Percentiles rank a stretch among this genome's conserved stretches.
Evolutionary conservation across 2,113 vertebrate species (phyloP).

Genomic region (Tinamus guttatus): DNA sequence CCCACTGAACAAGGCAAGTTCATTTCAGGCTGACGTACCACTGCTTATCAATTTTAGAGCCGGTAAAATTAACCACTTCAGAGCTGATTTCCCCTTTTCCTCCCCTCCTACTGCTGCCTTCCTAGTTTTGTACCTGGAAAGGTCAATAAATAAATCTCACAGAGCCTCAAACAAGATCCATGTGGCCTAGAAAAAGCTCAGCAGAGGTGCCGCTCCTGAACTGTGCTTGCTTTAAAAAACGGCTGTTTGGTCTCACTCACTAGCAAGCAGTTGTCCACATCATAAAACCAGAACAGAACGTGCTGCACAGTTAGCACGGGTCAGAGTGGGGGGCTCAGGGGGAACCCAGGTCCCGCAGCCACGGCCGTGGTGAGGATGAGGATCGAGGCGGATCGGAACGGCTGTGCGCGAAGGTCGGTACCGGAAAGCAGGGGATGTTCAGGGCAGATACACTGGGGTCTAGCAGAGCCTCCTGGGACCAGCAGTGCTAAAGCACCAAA

Average conservation of each 20-base stretch:
- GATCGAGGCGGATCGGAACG: neutral
- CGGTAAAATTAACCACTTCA: conserved; percentile 71
- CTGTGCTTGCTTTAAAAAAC: neutral
- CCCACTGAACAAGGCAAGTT: conserved; percentile 83
- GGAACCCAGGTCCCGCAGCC: neutral
- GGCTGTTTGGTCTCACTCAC: neutral
- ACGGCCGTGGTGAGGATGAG: neutral
- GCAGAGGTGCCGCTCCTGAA: neutral
- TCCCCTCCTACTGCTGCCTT: neutral
- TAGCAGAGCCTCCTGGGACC: fast-evolving
- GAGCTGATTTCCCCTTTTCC: conserved; percentile 51
- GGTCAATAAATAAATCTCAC: conserved; percentile 54
- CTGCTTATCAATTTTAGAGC: conserved; percentile 78
- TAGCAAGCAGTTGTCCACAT: neutral
- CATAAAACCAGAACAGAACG: neutral
- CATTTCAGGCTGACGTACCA: conserved; percentile 83
- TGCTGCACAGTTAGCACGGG: neutral
- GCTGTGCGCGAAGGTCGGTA: neutral
- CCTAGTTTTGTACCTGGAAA: neutral
- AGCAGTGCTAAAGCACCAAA: neutral
- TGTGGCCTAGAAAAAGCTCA: neutral
- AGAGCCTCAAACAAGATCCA: neutral
- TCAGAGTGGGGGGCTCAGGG: neutral
- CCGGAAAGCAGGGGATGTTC: neutral
- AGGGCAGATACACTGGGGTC: neutral